Percentiles rank a stretch among this genome's conserved stretches.
phyloP scores from a whole-genome alignment of 92 coral and sea anemone genomes.

The Epizoanthus illoricatus region DNA sequence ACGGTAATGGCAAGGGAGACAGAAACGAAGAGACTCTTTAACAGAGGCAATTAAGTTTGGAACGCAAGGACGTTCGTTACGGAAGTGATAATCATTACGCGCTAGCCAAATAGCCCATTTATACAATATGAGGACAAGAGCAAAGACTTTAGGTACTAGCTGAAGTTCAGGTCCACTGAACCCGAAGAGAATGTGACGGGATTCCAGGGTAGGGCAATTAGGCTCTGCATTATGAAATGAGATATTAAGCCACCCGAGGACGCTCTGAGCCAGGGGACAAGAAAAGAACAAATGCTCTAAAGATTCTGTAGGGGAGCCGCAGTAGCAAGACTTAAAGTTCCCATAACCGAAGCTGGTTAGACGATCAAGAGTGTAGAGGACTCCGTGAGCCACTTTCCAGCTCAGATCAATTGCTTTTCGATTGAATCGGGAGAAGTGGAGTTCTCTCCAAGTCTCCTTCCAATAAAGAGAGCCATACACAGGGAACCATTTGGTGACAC shows the following conservation, averaged over 20 bases:
- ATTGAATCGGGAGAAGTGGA: not conserved
- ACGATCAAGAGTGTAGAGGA: no score
- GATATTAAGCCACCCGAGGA: not conserved
- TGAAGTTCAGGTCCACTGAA: not conserved
- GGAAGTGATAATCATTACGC: constrained; percentile 6
- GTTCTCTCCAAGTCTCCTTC: not conserved
- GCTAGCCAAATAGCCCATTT: not conserved
- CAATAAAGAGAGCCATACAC: constrained; percentile 6
- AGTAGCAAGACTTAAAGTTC: no score
- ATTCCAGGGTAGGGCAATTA: not conserved
- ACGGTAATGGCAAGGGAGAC: not conserved
- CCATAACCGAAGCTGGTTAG: no score
- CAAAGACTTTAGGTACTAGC: not conserved
- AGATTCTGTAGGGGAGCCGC: no score
- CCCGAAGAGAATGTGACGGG: constrained; percentile 33
- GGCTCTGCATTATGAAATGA: not conserved
- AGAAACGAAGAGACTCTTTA: not conserved
- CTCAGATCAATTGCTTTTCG: not conserved
- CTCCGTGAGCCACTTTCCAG: constrained; percentile 18
- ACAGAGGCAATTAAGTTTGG: no score
- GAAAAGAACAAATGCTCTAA: no score
- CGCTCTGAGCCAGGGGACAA: constrained; percentile 4
- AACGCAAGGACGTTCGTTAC: not conserved
- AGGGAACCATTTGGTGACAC: constrained; percentile 7
- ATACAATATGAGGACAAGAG: not conserved